Evolutionary conservation across 2,888 invertebrate genomes (phyloP), one percentile per base, ranked within the genome.

Genomic region (Mimas tiliae): DNA sequence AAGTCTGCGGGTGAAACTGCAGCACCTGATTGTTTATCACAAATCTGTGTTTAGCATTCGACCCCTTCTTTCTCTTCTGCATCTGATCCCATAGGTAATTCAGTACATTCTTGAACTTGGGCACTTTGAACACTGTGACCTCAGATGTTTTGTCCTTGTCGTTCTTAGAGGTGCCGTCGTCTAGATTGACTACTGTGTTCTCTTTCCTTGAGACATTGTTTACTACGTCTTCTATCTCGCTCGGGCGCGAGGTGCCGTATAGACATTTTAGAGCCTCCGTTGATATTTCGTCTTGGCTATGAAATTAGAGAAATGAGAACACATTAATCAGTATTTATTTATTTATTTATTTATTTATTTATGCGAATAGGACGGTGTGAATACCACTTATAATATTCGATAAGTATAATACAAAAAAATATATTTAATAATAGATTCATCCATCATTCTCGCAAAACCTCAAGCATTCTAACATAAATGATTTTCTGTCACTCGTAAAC

Each of bases 261-360:
- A 98, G 86, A 68, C 96, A 95, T 87, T 96, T 96, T 42, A 95
- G 84, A 0, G 97, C 97, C 89, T 97, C 97, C 6, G 94, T 94
- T 62, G 95, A 95, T 50, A 97, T 96, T 79, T 97, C 97, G 67
- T 96, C 96, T 90, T 97, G 96, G 68, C 96, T 96, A 65, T 53
- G 69, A 48, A 52, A 63, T 51, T 45, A 16, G 45, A 9, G 38
- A 38, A 38, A 38, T 2, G 27, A 27, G 2, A 27, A 27, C 27
- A 27, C 4, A n/a, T n/a, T n/a, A n/a, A n/a, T n/a, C n/a, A n/a
- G n/a, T n/a, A n/a, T n/a, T n/a, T n/a, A n/a, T n/a, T n/a, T n/a
- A n/a, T n/a, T n/a, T n/a, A n/a, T n/a, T n/a, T n/a, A n/a, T n/a
- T n/a, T n/a, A n/a, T n/a, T n/a, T n/a, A n/a, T n/a, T n/a, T n/a